Base-by-base conservation (phyloP, 2,888 invertebrate species). In the Steinernema scapterisci region DNA sequence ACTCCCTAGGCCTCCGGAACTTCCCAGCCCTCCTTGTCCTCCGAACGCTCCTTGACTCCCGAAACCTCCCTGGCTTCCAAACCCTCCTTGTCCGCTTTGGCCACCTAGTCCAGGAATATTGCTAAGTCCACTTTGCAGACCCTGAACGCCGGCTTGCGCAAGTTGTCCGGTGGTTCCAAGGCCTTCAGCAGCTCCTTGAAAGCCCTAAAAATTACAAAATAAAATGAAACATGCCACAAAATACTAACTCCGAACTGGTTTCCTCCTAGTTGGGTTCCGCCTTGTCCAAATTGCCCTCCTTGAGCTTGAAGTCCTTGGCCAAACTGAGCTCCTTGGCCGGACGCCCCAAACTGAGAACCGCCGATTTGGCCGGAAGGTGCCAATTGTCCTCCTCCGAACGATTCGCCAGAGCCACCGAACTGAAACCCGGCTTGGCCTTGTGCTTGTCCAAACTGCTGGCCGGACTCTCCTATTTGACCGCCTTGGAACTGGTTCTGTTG, bases 41-140 rank as follows among this genome's bases (percentile, higher is more conserved):
- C 75, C 73, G 21, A 27, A 11, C 7, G 38, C 71, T 70, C 74
- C 75, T 70, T 38, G 78, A 73, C 45, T 74, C 63, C 78, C 76
- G 75, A 31, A 73, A 75, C 63, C 76, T 70, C 16, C 76, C 73
- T 76, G 52, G 56, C 44, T 43, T 16, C 71, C 71, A 21, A n/a
- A 11, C 16, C 70, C 23, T 25, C n/a, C n/a, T 11, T 11, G 45
- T 23, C 75, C 76, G 71, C 74, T 63, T 48, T 74, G 71, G 45
- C 76, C 75, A 13, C 75, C 73, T 7, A 23, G 6, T 19, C 63
- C 63, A n/a, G 63, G 31, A 31, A 63, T 31, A 2, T 63, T 9
- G 31, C 31, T 63, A 2, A 63, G 63, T 6, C 63, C 63, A 63
- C 27, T 31, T 16, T 31, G 27, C 5, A 63, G 63, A 16, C 25